Evolutionary conservation across 1,140 invertebrate genomes (phyloP), one percentile per base, ranked within the genome.

Genomic region (Eueides isabella): DNA sequence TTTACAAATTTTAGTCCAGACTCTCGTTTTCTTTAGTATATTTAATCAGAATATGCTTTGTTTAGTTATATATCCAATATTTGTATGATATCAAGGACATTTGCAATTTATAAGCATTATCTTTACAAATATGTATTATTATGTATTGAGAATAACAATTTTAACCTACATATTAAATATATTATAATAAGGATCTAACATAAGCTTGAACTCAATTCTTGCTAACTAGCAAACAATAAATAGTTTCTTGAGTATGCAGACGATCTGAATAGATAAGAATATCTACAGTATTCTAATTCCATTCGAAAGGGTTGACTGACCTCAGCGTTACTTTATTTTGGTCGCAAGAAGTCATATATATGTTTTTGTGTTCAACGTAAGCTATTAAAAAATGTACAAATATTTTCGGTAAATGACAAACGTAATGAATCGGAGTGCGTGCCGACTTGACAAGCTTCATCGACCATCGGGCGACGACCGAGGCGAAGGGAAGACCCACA

Each of bases 401-500:
- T 55, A 23, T 19, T 55, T 26, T 26, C 7, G 19, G 9, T 55
- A 44, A 44, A 44, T 44, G 41, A 44, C 41, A 44, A 44, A 44
- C 41, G 41, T 19, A 44, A 44, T 44, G 19, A 19, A 44, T 29
- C 26, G 29, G 16, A 87, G 83, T 89, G 84, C 85, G 85, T 91
- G 85, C 87, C 87, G 82, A 78, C 76, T 85, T 86, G 83, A 83
- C 48, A 79, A 86, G 84, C 84, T 89, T 77, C 85, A 89, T 88
- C 83, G 86, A 89, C 88, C 87, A 90, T 84, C 87, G 85, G 85
- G 80, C 88, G 87, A 89, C 89, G 85, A 89, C 87, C 89, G 85
- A 84, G 65, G 61, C 65, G 31, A 64, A 78, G 71, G 67, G 69
- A 79, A 83, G 78, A 78, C 78, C 82, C 82, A 87, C 79, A 81